Percentiles rank a stretch among this genome's conserved stretches.
Conservation (phyloP, 2,797 vertebrate genomes). For the Falco cherrug region DNA sequence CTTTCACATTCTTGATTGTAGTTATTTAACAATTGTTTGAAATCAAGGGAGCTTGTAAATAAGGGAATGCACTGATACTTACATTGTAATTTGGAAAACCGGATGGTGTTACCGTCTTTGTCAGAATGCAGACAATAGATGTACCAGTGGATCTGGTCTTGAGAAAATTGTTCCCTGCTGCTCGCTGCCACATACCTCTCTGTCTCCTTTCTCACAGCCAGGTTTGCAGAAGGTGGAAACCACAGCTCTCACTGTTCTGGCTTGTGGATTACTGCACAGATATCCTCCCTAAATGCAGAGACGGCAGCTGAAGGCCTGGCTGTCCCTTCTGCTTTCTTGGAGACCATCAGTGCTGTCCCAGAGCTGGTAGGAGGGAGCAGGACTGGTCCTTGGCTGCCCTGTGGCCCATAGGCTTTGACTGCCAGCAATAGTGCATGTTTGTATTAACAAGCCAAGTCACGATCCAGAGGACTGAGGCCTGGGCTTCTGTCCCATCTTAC, state of each 20-base stretch:
- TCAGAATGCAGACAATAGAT: not conserved
- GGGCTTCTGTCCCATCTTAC: not conserved
- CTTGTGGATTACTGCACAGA: not conserved
- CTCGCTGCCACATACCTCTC: rapidly evolving
- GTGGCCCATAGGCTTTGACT: rapidly evolving
- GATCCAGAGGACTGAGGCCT: not conserved
- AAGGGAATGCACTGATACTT: not conserved
- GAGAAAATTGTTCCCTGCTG: not conserved
- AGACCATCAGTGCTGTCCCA: not conserved
- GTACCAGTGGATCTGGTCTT: not conserved
- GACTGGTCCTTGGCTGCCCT: not conserved
- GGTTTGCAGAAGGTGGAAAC: not conserved
- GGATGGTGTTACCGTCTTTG: not conserved
- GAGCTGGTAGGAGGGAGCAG: not conserved
- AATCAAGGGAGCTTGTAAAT: not conserved
- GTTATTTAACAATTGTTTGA: not conserved
- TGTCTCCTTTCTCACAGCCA: not conserved
- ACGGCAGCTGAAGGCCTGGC: not conserved
- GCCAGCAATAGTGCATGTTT: rapidly evolving
- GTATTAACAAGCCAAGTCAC: not conserved
- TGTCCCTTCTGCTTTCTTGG: not conserved
- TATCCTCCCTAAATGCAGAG: not conserved
- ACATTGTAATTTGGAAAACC: not conserved
- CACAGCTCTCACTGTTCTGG: not conserved
- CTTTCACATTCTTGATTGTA: not conserved